Conservation (phyloP, 2,888 invertebrate genomes). For the Pecten maximus region DNA sequence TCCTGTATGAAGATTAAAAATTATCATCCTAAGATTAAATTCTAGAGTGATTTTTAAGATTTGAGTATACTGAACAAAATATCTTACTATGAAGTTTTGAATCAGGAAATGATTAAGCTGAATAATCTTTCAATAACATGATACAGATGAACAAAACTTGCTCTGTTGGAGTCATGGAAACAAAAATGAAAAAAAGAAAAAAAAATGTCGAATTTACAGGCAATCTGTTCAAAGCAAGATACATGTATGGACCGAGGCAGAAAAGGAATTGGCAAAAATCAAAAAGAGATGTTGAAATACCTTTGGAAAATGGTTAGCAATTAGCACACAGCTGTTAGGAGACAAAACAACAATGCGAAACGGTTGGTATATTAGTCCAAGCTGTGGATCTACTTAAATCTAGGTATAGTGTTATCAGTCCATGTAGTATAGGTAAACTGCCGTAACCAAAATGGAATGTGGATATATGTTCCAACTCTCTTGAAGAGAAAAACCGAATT, state of each 20-base stretch:
- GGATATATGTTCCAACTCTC: slow-evolving; percentile 9
- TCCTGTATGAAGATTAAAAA: background rate
- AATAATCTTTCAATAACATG: background rate
- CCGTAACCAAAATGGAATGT: background rate
- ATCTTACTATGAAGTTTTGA: background rate
- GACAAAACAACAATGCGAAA: background rate
- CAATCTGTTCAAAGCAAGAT: background rate
- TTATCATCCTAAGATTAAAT: background rate
- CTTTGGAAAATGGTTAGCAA: background rate
- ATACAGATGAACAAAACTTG: background rate
- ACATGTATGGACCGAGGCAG: background rate
- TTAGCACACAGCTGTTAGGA: background rate
- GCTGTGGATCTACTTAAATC: slow-evolving; percentile 1
- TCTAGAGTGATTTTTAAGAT: background rate
- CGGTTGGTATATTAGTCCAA: background rate
- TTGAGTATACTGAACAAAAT: background rate
- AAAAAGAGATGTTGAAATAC: background rate
- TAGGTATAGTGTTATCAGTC: background rate
- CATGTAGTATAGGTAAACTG: background rate
- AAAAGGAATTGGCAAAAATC: background rate
- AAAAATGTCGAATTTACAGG: background rate
- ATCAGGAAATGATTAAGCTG: background rate
- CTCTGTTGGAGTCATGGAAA: background rate
- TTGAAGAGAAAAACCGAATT: background rate
- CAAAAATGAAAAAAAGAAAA: background rate